Base-by-base conservation (phyloP, 2,113 vertebrate species). In the Camelus dromedarius region DNA sequence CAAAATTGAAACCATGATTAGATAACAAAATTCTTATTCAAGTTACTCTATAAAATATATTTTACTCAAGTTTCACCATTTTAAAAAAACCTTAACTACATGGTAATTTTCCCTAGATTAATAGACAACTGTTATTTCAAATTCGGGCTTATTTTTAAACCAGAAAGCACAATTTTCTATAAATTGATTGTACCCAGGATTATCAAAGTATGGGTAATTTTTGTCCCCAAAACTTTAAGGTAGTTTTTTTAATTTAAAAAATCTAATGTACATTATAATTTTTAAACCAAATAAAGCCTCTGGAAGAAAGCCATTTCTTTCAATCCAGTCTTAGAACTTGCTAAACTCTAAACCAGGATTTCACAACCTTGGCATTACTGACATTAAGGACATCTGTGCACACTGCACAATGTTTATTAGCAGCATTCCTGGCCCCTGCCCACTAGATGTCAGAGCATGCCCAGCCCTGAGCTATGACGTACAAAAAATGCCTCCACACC, bases 1-100 rank as follows among this genome's bases (percentile, higher is more conserved):
- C 20, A 93, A 96, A 92, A 97, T 54, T 66, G 60, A 94, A 42
- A 89, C 26, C 81, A 94, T 75, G 20, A 91, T 91, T 89, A 93
- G 73, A 87, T 73, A 77, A 50, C 30, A 96, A 85, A 84, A 69
- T 81, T 66, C 35, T n/a, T 76, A 32, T 66, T 95, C 32, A 80
- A 77, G 35, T 93, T 92, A 85, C 42, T 52, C 75, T 90, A 75
- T 11, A 60, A 89, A 91, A 66, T 83, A 66, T 14, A 93, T 89
- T 96, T 92, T 77, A 91, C 35, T 28, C 35, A 91, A 46, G 10
- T 48, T 12, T 46, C 66, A 90, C 3, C 30, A 83, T 28, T 87
- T 88, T 38, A 64, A 92, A 5, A 5, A 92, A 79, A 91, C 86
- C 32, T 50, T 92, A 81, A 91, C 54, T 83, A 58, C 6, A 38